Percentiles rank a stretch among this genome's conserved stretches.
Conservation (phyloP, 2,113 vertebrate genomes). For the Echinops telfairi region DNA sequence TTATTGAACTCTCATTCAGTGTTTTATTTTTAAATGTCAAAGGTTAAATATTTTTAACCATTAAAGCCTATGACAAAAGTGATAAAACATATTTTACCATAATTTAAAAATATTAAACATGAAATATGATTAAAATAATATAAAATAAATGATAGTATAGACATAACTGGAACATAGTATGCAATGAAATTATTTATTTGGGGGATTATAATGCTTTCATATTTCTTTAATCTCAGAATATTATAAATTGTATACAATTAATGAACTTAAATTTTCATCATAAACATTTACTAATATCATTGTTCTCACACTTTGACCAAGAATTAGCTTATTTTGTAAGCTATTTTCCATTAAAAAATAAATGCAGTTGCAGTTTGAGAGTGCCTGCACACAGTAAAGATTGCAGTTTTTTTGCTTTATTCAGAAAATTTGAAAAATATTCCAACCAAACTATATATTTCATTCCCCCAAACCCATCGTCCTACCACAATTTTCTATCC, state of each 20-base stretch:
- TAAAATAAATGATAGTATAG: not conserved
- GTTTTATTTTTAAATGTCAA: not conserved
- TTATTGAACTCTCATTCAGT: not conserved
- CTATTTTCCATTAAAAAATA: not conserved
- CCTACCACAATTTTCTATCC: not conserved
- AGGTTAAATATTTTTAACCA: not conserved
- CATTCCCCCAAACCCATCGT: not conserved
- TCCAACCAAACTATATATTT: not conserved
- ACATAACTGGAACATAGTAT: not conserved
- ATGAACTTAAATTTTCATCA: not conserved
- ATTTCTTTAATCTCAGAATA: not conserved
- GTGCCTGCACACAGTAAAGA: not conserved
- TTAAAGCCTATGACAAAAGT: not conserved
- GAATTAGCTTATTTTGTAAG: not conserved
- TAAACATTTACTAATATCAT: not conserved
- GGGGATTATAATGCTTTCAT: not conserved
- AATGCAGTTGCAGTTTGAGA: not conserved
- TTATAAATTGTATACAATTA: not conserved
- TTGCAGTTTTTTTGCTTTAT: not conserved
- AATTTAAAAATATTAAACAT: not conserved
- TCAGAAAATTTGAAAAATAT: not conserved
- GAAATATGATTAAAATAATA: not conserved
- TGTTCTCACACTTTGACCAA: not conserved
- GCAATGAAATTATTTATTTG: not conserved
- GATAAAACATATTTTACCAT: not conserved